A percentile compares a stretch with the other conserved stretches of the same genome.
These are phyloP conservation scores for Gibbula magus DNA, from an alignment of 2,888 invertebrate species.

Conservation along the genomic window DNA sequence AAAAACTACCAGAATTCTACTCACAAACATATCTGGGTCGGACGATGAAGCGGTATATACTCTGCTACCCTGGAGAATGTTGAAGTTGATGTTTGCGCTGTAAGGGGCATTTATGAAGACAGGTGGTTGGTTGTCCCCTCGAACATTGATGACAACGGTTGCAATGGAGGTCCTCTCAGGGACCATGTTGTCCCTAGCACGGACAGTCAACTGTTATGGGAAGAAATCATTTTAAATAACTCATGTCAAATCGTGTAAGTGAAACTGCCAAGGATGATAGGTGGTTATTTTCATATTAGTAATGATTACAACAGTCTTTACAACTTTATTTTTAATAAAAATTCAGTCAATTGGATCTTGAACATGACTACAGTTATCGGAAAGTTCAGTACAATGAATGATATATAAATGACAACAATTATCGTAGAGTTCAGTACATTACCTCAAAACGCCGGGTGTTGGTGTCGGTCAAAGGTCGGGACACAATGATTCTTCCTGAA, in stretches of 20 bases:
- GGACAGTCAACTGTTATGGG: constrained; percentile 38
- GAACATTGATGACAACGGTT: constrained; percentile 34
- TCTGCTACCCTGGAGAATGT: constrained; percentile 35
- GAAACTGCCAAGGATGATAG: too few species aligned
- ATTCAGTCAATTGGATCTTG: too few species aligned
- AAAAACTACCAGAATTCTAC: background rate
- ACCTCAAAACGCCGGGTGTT: background rate
- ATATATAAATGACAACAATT: background rate
- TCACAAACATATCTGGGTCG: constrained; percentile 33
- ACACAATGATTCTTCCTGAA: constrained; percentile 43
- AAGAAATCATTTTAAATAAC: too few species aligned
- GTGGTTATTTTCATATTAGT: too few species aligned
- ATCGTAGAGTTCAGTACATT: background rate
- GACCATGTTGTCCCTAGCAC: constrained; percentile 41
- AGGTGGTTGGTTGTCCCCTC: constrained; percentile 34
- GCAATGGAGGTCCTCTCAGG: constrained; percentile 34
- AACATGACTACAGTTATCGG: too few species aligned
- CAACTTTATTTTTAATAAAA: too few species aligned
- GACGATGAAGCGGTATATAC: constrained; percentile 35
- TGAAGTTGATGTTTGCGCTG: constrained; percentile 47
- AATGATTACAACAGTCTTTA: too few species aligned
- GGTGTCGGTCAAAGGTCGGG: constrained; percentile 31
- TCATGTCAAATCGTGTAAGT: too few species aligned
- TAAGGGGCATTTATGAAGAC: constrained; percentile 42
- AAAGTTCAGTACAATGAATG: background rate